A percentile compares a stretch with the other conserved stretches of the same genome.
phyloP scores from a whole-genome alignment of 2,797 vertebrate genomes.

The Mastacembelus armatus region DNA sequence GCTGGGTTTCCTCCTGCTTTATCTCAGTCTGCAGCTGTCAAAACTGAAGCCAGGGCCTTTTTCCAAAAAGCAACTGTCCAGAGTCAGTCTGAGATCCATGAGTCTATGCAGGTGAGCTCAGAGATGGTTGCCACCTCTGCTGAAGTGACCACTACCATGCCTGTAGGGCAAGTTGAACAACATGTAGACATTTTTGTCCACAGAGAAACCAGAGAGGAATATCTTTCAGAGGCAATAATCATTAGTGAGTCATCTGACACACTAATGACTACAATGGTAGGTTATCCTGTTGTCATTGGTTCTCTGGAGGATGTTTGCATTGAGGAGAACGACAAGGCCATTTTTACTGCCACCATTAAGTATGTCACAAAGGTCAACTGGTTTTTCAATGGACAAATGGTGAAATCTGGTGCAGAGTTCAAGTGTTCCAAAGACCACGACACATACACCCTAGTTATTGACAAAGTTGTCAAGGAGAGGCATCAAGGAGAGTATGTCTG shows the following conservation, averaged over 20 bases:
- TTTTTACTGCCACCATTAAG: conserved; percentile 81
- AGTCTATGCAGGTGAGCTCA: conserved; percentile 59
- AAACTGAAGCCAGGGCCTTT: conserved; percentile 64
- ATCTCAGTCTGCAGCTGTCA: conserved; percentile 67
- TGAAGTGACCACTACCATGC: conserved; percentile 42
- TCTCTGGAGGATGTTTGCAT: conserved; percentile 77
- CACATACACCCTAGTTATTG: conserved; percentile 86
- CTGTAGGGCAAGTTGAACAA: conserved; percentile 51
- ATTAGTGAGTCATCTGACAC: conserved; percentile 65
- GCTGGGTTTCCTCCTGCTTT: conserved; percentile 50
- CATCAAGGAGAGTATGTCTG: conserved; percentile 93
- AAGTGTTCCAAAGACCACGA: conserved; percentile 90
- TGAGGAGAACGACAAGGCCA: conserved; percentile 81
- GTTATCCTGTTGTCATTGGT: conserved; percentile 75
- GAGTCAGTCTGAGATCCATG: conserved; percentile 57
- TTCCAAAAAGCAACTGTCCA: conserved; percentile 64
- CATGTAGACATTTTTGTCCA: conserved; percentile 59
- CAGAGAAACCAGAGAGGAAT: conserved; percentile 77
- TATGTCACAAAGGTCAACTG: conserved; percentile 86
- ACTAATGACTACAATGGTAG: too few species aligned
- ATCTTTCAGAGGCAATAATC: conserved; percentile 69
- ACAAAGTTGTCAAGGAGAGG: conserved; percentile 81
- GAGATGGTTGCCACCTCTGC: conserved; percentile 68
- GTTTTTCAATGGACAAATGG: conserved; percentile 88
- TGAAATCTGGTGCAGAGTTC: conserved; percentile 91